These are phyloP conservation scores for Drosophila kikkawai DNA, from an alignment of 1,140 invertebrate genomes.

Conservation along the genomic window DNA sequence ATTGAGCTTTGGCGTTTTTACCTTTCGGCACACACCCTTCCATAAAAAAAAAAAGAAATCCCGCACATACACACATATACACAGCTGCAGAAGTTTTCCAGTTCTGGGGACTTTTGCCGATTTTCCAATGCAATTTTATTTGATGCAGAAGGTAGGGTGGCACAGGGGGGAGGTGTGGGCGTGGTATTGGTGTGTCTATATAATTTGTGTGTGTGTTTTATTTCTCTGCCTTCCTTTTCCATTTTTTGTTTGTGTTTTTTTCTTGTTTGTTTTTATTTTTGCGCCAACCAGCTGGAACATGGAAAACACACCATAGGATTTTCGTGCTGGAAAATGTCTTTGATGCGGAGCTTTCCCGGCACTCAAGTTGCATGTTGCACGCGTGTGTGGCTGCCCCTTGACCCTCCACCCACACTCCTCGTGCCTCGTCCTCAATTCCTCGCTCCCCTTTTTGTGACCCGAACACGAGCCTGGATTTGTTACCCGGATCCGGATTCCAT, in stretches of 20 bases:
- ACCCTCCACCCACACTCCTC: background rate
- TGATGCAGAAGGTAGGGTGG: constrained; percentile 16
- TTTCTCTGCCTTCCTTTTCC: constrained; percentile 19
- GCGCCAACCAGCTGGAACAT: constrained; percentile 30
- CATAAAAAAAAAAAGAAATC: constrained; percentile 1
- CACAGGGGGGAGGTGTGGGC: constrained; percentile 2
- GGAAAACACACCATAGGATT: constrained; percentile 30
- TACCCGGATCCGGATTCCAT: constrained; percentile 16
- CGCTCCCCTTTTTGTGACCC: constrained; percentile 20
- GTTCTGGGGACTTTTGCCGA: constrained; percentile 44
- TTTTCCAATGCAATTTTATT: constrained; percentile 56
- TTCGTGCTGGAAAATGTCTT: constrained; percentile 66
- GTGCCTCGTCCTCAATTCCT: background rate
- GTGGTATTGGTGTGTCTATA: constrained; percentile 21
- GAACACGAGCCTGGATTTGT: constrained; percentile 25
- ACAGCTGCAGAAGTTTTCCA: constrained; percentile 44
- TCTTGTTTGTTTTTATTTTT: constrained; percentile 23
- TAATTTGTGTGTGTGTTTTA: constrained; percentile 16
- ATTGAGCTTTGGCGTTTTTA: constrained; percentile 46
- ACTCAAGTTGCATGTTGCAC: constrained; percentile 74
- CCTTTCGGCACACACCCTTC: constrained; percentile 24
- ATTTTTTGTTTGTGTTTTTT: constrained; percentile 12
- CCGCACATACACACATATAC: constrained; percentile 11
- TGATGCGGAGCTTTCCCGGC: constrained; percentile 37
- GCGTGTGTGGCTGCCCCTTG: constrained; percentile 45